Conservation (phyloP, 1,140 invertebrate genomes). For the Drosophila tristis region DNA sequence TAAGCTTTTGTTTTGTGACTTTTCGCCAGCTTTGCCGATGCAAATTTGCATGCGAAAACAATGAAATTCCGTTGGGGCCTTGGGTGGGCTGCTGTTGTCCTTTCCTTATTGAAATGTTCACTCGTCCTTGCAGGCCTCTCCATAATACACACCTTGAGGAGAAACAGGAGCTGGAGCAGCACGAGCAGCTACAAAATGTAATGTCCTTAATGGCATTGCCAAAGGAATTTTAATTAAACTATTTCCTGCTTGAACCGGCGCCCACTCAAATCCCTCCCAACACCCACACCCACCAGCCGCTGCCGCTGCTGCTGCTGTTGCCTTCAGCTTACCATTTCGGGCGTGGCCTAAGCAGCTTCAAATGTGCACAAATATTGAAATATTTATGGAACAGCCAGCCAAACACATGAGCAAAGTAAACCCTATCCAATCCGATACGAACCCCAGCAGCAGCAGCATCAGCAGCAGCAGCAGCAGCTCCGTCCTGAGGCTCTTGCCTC, state of each 20-base stretch:
- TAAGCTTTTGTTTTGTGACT: slow-evolving; percentile 67
- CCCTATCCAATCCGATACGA: background rate
- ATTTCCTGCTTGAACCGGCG: slow-evolving; percentile 61
- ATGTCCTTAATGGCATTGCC: slow-evolving; percentile 76
- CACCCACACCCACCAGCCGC: no score
- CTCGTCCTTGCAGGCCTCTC: slow-evolving; percentile 43
- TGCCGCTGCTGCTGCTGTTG: slow-evolving; percentile 8
- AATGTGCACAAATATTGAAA: slow-evolving; percentile 80
- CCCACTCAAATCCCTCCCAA: background rate
- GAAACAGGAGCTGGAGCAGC: slow-evolving; percentile 18
- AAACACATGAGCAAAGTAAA: slow-evolving; percentile 19
- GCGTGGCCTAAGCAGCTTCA: slow-evolving; percentile 70
- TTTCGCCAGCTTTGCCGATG: slow-evolving; percentile 48
- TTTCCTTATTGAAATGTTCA: slow-evolving; percentile 57
- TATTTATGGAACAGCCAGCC: slow-evolving; percentile 66
- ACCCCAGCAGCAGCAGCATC: slow-evolving; percentile 10
- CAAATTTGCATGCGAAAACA: slow-evolving; percentile 76
- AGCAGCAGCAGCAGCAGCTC: slow-evolving; percentile 17
- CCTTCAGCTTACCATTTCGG: slow-evolving; percentile 21
- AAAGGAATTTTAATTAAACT: slow-evolving; percentile 81
- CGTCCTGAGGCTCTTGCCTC: slow-evolving; percentile 8
- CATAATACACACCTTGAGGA: slow-evolving; percentile 40
- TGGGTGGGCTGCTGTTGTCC: slow-evolving; percentile 9
- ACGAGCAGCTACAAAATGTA: slow-evolving; percentile 58
- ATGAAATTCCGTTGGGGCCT: slow-evolving; percentile 62